A percentile compares a stretch with the other conserved stretches of the same genome.
These are phyloP conservation scores for Temnothorax ravouxi DNA, from an alignment of 2,888 invertebrate species.

Conservation along the genomic window DNA sequence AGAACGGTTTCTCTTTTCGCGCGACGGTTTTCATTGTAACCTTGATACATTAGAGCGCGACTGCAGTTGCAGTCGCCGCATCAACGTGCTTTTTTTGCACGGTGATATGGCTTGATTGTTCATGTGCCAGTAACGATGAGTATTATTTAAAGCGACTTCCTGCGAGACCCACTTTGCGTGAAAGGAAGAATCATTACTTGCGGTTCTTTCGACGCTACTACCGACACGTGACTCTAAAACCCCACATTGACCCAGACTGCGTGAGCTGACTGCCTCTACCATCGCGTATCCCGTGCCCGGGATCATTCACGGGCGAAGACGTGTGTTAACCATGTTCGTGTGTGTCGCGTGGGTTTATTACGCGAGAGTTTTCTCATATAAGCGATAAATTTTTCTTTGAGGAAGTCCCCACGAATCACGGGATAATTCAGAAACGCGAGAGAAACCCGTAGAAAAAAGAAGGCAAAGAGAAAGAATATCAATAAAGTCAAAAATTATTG, in stretches of 20 bases:
- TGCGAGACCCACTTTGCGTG: conserved; percentile 46
- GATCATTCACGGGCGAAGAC: conserved; percentile 35
- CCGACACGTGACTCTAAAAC: conserved; percentile 44
- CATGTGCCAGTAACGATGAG: conserved; percentile 43
- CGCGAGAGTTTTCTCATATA: neutral
- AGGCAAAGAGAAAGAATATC: neutral
- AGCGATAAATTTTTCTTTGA: neutral
- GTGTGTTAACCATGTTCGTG: conserved; percentile 19
- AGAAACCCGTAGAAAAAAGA: neutral
- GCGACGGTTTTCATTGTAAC: neutral
- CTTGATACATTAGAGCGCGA: neutral
- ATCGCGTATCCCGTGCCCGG: neutral
- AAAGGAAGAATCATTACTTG: conserved; percentile 57
- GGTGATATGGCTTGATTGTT: conserved; percentile 28
- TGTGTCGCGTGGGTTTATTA: neutral
- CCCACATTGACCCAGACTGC: conserved; percentile 55
- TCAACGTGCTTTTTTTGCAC: conserved; percentile 12
- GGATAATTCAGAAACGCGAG: neutral
- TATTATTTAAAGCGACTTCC: conserved; percentile 52
- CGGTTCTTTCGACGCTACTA: conserved; percentile 46
- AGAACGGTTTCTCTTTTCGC: neutral
- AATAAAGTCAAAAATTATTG: neutral
- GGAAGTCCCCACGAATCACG: neutral
- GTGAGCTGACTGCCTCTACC: conserved; percentile 36
- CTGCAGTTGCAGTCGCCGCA: neutral